These are phyloP conservation scores for Platyscapa corneri DNA, from an alignment of 1,140 invertebrate genomes.

Conservation along the genomic window DNA sequence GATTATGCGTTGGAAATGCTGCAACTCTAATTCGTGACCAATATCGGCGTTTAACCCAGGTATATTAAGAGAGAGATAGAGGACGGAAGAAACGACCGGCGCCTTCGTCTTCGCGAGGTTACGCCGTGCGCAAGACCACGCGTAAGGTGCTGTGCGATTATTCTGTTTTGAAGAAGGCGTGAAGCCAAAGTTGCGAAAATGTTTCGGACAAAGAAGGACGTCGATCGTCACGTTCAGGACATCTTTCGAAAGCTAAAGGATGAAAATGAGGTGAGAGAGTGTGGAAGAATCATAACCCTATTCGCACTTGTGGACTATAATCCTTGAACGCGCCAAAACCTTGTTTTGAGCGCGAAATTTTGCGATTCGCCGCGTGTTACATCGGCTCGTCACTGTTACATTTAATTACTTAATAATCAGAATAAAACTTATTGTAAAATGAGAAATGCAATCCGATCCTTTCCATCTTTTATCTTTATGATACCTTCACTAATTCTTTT, in stretches of 20 bases:
- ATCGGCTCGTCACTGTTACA: not conserved
- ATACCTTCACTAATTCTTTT: not conserved
- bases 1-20: not conserved
- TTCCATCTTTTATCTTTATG: not conserved
- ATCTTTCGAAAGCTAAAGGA: constrained; percentile 78
- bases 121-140: not conserved
- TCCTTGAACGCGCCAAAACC: constrained; percentile 28
- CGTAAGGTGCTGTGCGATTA: not conserved
- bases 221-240: constrained; percentile 81
- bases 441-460: not conserved
- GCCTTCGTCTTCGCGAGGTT: not conserved
- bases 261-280: constrained; percentile 79
- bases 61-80: not conserved
- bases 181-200: constrained; percentile 64
- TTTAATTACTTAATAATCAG: not conserved
- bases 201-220: constrained; percentile 81
- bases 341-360: not conserved
- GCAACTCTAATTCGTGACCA: not conserved
- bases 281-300: not conserved
- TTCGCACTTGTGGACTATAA: not conserved
- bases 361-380: not conserved
- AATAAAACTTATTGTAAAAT: not conserved
- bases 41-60: not conserved
- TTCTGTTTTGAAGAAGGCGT: not conserved
- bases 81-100: not conserved